Evolutionary conservation across 37 sponge, comb jelly and placozoan species (phyloP).

Genomic region (Geodia barretti): DNA sequence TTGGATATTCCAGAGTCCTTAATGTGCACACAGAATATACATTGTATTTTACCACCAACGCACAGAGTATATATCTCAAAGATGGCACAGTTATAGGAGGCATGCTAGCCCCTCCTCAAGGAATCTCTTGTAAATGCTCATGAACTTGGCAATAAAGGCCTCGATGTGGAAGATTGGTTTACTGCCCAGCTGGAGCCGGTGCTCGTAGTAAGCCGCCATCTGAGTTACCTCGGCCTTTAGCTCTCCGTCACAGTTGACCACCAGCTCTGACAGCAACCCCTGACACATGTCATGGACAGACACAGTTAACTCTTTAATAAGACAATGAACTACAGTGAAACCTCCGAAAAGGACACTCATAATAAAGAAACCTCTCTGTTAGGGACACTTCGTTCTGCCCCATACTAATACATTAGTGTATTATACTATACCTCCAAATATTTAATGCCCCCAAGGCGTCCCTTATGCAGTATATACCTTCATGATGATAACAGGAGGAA

Average conservation of each 20-base stretch:
- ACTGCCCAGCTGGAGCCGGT: slow-evolving; percentile 91
- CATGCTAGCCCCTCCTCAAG: slow-evolving; percentile 90
- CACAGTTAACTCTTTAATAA: background rate
- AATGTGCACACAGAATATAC: no score
- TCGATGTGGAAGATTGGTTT: slow-evolving; percentile 97
- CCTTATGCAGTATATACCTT: slow-evolving; percentile 48
- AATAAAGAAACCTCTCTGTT: no score
- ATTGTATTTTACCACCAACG: no score
- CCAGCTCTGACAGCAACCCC: slow-evolving; percentile 83
- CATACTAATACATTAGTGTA: no score
- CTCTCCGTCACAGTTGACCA: slow-evolving; percentile 87
- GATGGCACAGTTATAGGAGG: slow-evolving; percentile 27
- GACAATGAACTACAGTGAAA: no score
- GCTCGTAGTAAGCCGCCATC: slow-evolving; percentile 94
- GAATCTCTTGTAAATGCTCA: slow-evolving; percentile 94
- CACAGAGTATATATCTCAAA: no score
- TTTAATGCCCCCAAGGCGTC: background rate
- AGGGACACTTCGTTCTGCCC: no score
- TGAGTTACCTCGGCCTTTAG: slow-evolving; percentile 88
- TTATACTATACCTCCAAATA: no score
- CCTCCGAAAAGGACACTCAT: no score
- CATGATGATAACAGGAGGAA: slow-evolving; percentile 94
- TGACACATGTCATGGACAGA: slow-evolving; percentile 16
- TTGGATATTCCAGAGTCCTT: no score
- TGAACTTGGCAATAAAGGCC: slow-evolving; percentile 97